A percentile compares a stretch with the other conserved stretches of the same genome.
These are phyloP conservation scores for Diorhabda sublineata DNA, from an alignment of 1,140 invertebrate species.

Conservation along the genomic window DNA sequence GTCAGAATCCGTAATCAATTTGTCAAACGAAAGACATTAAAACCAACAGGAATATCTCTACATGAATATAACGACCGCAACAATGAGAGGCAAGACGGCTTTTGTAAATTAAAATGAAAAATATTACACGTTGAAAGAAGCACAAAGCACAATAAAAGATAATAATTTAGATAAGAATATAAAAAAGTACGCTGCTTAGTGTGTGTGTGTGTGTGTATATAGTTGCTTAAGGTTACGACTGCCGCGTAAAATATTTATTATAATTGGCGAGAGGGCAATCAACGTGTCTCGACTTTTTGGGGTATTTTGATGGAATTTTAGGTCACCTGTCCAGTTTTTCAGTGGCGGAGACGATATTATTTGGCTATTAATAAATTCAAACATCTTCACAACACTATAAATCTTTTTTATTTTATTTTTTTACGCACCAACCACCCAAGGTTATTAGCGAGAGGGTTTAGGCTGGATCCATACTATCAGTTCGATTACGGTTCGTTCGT, in stretches of 20 bases:
- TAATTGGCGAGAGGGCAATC: constrained; percentile 17
- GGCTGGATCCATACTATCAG: too few species aligned
- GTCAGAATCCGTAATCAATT: neutral
- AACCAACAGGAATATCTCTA: constrained; percentile 6
- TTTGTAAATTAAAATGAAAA: constrained; percentile 12
- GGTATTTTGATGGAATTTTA: constrained; percentile 13
- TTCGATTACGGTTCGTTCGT: too few species aligned
- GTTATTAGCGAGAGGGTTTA: too few species aligned
- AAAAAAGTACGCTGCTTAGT: neutral
- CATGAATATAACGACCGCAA: constrained; percentile 4
- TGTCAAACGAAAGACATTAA: constrained; percentile 1
- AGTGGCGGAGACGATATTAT: neutral
- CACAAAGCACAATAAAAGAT: constrained; percentile 17
- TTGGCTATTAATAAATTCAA: too few species aligned
- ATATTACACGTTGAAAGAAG: constrained; percentile 8
- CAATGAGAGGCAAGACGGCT: neutral
- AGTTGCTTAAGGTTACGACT: neutral
- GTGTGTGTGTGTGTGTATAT: too few species aligned
- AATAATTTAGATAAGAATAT: constrained; percentile 18
- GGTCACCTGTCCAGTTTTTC: constrained; percentile 5
- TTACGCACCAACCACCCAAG: too few species aligned
- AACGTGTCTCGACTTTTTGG: constrained; percentile 13
- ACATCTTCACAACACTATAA: too few species aligned
- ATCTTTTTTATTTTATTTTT: too few species aligned
- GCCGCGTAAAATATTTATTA: constrained; percentile 13